phyloP scores from a whole-genome alignment of 2,888 invertebrate species.

The Sympetrum striolatum region DNA sequence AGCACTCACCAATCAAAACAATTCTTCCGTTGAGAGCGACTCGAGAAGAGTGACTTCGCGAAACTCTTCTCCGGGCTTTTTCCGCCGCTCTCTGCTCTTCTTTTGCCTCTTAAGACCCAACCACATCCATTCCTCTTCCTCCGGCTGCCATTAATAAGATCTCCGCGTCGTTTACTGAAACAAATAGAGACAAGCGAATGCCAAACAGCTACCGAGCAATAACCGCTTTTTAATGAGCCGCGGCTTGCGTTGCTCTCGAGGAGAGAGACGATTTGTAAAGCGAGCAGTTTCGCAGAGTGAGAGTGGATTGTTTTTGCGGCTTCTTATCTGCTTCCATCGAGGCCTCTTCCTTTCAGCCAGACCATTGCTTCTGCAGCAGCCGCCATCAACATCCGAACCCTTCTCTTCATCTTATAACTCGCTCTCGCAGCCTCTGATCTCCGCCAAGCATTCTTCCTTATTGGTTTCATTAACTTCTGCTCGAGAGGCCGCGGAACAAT shows the following conservation, averaged over 20 bases:
- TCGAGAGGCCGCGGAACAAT: too few relatives aligned
- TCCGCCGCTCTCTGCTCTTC: too few relatives aligned
- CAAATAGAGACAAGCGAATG: background rate
- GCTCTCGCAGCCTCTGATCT: background rate
- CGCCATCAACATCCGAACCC: background rate
- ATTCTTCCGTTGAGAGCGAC: too few relatives aligned
- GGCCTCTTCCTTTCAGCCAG: background rate
- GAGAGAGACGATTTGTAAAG: background rate
- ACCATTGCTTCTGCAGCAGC: background rate
- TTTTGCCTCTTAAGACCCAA: background rate
- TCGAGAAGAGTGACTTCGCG: too few relatives aligned
- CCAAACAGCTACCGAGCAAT: background rate
- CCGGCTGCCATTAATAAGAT: background rate
- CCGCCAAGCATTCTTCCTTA: background rate
- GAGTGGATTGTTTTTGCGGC: background rate
- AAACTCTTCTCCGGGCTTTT: too few relatives aligned
- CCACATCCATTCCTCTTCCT: background rate
- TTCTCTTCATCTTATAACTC: background rate
- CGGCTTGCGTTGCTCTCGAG: background rate
- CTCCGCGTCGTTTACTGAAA: background rate
- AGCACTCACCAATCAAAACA: too few relatives aligned
- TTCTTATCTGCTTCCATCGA: background rate
- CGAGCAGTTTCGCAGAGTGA: background rate
- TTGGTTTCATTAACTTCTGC: too few relatives aligned
- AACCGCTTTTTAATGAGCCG: background rate